These are phyloP conservation scores for Drosophila mayaguana DNA, from an alignment of 2,888 invertebrate species.

Conservation along the genomic window DNA sequence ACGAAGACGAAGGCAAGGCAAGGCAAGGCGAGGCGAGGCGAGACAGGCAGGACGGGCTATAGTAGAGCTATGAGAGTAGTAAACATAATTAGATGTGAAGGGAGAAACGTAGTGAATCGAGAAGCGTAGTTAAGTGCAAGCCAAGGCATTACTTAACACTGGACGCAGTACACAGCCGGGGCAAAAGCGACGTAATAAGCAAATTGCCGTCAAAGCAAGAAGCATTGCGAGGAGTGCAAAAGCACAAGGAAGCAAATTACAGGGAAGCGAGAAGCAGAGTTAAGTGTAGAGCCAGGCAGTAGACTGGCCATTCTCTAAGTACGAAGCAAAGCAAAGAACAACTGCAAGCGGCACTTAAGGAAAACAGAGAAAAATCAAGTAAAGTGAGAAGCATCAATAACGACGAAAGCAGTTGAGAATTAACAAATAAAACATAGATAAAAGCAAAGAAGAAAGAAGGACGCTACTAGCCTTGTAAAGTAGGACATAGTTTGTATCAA, in stretches of 20 bases:
- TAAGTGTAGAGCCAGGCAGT: not conserved
- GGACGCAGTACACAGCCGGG: not conserved
- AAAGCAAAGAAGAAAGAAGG: no score
- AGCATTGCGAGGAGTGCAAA: not conserved
- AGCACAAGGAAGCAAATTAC: not conserved
- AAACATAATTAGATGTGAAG: constrained; percentile 7
- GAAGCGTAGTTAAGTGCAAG: constrained; percentile 6
- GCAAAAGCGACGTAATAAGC: not conserved
- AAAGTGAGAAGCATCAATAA: not conserved
- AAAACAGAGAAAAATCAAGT: not conserved
- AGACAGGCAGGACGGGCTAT: not conserved
- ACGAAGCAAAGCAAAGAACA: not conserved
- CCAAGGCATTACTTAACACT: not conserved
- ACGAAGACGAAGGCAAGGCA: not conserved
- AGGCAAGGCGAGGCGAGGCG: not conserved
- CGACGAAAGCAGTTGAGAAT: no score
- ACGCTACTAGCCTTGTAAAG: no score
- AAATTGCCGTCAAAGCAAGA: not conserved
- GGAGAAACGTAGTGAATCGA: not conserved
- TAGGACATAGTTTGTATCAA: not conserved
- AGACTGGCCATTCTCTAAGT: no score
- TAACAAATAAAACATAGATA: no score
- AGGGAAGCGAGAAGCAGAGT: not conserved
- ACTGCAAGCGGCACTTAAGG: not conserved
- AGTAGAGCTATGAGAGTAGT: not conserved